These are phyloP conservation scores for Pyxicephalus adspersus DNA, from an alignment of 2,113 vertebrate species.

Conservation along the genomic window DNA sequence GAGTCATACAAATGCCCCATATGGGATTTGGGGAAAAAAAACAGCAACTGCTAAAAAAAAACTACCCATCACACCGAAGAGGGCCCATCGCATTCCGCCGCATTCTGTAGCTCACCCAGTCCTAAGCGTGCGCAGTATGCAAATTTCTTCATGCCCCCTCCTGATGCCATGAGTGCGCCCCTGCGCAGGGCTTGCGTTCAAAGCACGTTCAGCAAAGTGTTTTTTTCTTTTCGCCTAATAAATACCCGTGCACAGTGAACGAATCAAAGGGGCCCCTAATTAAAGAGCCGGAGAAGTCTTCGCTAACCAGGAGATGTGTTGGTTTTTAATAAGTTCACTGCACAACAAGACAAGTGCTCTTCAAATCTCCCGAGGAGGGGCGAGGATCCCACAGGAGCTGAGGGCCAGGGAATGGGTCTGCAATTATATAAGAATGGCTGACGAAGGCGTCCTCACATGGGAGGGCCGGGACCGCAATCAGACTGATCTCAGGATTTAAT, in stretches of 20 bases:
- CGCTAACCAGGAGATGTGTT: constrained; percentile 68
- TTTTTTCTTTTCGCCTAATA: neutral
- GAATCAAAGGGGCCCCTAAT: constrained; percentile 57
- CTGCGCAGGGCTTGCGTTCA: constrained; percentile 63
- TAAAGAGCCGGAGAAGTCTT: constrained; percentile 69
- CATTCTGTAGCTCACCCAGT: neutral
- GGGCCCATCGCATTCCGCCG: no score
- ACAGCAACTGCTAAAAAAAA: no score
- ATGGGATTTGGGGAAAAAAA: no score
- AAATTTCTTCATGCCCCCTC: neutral
- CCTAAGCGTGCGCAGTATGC: neutral
- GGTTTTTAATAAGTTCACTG: constrained; percentile 72
- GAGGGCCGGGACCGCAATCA: neutral
- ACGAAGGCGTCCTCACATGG: constrained; percentile 71
- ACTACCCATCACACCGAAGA: no score
- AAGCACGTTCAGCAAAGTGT: neutral
- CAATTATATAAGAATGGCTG: constrained; percentile 73
- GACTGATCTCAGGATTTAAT: neutral
- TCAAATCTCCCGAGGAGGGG: constrained; percentile 73
- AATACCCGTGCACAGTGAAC: neutral
- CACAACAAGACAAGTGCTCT: constrained; percentile 70
- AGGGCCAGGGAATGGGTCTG: constrained; percentile 74
- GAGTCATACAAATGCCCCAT: no score
- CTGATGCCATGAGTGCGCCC: no score
- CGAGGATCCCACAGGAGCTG: constrained; percentile 72